Evolutionary conservation across 2,888 invertebrate species (phyloP).

Genomic region (Poecilobothrus nobilitatus): DNA sequence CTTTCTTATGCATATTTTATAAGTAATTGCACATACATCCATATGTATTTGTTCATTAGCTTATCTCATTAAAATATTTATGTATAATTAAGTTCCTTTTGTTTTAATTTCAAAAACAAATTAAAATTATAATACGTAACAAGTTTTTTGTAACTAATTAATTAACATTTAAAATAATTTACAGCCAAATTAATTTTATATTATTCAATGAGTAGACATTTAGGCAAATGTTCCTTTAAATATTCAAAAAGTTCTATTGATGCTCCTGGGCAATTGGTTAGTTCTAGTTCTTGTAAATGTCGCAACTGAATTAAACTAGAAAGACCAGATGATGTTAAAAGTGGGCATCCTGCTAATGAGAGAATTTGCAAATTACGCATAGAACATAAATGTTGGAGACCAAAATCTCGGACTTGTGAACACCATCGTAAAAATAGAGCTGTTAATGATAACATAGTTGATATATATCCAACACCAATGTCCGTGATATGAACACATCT

Average conservation of each 20-base stretch:
- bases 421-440: slow-evolving; percentile 91
- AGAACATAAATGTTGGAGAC: slow-evolving; percentile 86
- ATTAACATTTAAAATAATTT: neutral
- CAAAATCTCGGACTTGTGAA: slow-evolving; percentile 87
- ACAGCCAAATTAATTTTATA: slow-evolving; percentile 19
- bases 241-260: slow-evolving; percentile 85
- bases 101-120: slow-evolving; percentile 19
- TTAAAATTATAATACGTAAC: slow-evolving; percentile 21
- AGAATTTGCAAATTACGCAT: slow-evolving; percentile 87
- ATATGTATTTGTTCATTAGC: slow-evolving; percentile 66
- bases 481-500: slow-evolving; percentile 94
- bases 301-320: slow-evolving; percentile 84
- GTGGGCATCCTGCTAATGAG: slow-evolving; percentile 85
- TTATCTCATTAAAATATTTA: no score
- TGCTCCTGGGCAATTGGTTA: slow-evolving; percentile 92
- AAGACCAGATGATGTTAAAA: slow-evolving; percentile 81
- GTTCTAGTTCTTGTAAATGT: slow-evolving; percentile 81
- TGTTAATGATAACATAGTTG: slow-evolving; percentile 86
- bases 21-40: slow-evolving; percentile 48
- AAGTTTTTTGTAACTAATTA: neutral
- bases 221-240: slow-evolving; percentile 79
- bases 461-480: slow-evolving; percentile 91
- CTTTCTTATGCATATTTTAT: slow-evolving; percentile 48
- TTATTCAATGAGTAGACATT: slow-evolving; percentile 83
- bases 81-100: slow-evolving; percentile 44